Base-by-base conservation (phyloP, 53 echinoderm and acorn worm species). In the Luidia sarsii region DNA sequence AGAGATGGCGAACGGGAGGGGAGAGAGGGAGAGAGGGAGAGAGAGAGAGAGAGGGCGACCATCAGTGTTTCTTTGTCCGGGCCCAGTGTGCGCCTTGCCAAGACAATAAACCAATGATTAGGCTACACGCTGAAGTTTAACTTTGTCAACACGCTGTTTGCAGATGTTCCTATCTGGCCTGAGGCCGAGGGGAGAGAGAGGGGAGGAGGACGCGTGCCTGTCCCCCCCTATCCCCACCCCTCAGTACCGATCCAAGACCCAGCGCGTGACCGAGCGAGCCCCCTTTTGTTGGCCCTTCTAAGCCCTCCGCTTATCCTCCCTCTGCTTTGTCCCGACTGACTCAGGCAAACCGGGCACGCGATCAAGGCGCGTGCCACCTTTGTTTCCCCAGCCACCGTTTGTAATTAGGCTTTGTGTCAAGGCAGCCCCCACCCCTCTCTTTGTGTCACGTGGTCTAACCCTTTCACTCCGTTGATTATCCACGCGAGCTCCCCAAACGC, bases 101-200 rank as follows among this genome's bases (percentile, higher is more conserved):
- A 61, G 60, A 77, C 77, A 77, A 77, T 77, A 61, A 36, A 41
- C 33, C 48, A 22, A 61, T 45, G 61, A 77, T 61, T 77, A 61
- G 59, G 77, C 77, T 59, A 77, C 77, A 77, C 46, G 77, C 61
- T 61, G 60, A 77, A 77, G 77, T 77, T 77, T 77, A 77, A 77
- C 77, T 77, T 77, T 77, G 77, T 77, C 77, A 77, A 77, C 77
- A 77, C 77, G 61, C 77, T 77, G 48, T 77, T 77, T 77, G 77
- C 77, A 77, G 77, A 77, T 77, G 77, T 77, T 61, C 77, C 77
- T 77, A n/a, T n/a, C n/a, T n/a, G n/a, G n/a, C 45, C 22, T 7
- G 33, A 61, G 77, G 56, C 77, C 77, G 31, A 23, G 67, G 77
- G 68, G n/a, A n/a, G n/a, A n/a, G n/a, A n/a, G n/a, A n/a, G n/a